Conservation (phyloP, 2,888 invertebrate species). For the Endomychus coccineus region DNA sequence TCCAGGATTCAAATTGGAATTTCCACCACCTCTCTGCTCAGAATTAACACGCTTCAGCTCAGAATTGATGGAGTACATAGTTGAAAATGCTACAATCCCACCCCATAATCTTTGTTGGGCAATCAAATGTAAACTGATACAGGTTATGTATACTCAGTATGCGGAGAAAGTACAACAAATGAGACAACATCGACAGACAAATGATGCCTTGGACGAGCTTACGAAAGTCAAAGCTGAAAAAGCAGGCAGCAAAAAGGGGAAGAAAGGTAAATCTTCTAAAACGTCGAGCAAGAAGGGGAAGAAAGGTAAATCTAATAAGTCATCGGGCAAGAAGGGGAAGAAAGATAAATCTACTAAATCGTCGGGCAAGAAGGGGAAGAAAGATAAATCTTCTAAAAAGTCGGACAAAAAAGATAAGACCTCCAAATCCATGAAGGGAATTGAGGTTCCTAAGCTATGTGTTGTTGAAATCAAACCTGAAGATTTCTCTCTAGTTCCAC, state of each 20-base stretch:
- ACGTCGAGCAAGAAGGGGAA: slow-evolving; percentile 16
- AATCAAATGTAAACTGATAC: slow-evolving; percentile 29
- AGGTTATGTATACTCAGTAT: slow-evolving; percentile 28
- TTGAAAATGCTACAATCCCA: not conserved
- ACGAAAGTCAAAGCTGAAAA: slow-evolving; percentile 16
- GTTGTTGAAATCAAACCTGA: slow-evolving; percentile 6
- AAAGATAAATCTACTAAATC: not conserved
- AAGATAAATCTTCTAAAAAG: too few relatives aligned
- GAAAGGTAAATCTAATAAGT: slow-evolving; percentile 6
- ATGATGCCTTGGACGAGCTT: slow-evolving; percentile 21
- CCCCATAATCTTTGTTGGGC: slow-evolving; percentile 20
- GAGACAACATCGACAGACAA: slow-evolving; percentile 21
- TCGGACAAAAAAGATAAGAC: too few relatives aligned
- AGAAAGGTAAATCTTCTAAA: slow-evolving; percentile 9
- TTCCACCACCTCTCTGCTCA: slow-evolving; percentile 7
- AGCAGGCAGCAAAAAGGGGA: slow-evolving; percentile 20
- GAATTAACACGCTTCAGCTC: slow-evolving; percentile 6
- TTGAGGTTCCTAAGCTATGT: not conserved
- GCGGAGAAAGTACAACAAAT: slow-evolving; percentile 21
- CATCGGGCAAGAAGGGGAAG: slow-evolving; percentile 3
- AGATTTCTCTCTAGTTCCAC: slow-evolving; percentile 22
- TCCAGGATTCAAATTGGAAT: slow-evolving; percentile 1
- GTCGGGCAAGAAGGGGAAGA: too few relatives aligned
- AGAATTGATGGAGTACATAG: not conserved
- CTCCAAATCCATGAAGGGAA: too few relatives aligned